Evolutionary conservation across 2,113 vertebrate genomes (phyloP).

Genomic region (Stigmatopora argus): DNA sequence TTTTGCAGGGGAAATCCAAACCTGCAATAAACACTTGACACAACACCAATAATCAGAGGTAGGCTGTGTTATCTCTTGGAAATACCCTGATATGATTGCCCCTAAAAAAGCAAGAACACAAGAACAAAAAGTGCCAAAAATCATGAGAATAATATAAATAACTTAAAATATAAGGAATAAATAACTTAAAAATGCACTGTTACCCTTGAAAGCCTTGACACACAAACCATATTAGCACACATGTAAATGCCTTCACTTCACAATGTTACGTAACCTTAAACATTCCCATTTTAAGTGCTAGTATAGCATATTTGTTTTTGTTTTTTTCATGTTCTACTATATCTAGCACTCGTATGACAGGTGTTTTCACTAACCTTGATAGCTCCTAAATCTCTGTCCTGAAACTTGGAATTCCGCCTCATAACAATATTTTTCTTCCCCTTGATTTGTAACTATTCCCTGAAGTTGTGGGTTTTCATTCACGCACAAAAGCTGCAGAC

Average conservation of each 20-base stretch:
- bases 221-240: constrained; percentile 6
- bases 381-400: background rate
- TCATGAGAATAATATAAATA: constrained; percentile 53
- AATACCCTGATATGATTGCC: constrained; percentile 58
- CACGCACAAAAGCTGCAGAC: background rate
- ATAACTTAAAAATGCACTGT: constrained; percentile 40
- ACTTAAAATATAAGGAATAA: constrained; percentile 60
- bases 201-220: constrained; percentile 23
- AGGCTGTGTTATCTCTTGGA: background rate
- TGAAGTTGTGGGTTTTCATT: background rate
- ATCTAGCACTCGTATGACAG: constrained; percentile 23
- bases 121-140: constrained; percentile 65
- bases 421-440: background rate
- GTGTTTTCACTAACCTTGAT: background rate
- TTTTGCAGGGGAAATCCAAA: constrained; percentile 36
- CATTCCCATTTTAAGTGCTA: constrained; percentile 50
- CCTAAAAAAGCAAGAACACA: constrained; percentile 26
- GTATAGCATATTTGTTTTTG: constrained; percentile 25
- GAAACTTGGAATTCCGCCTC: background rate
- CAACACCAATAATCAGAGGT: background rate
- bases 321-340: constrained; percentile 30
- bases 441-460: background rate
- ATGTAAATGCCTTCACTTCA: constrained; percentile 9
- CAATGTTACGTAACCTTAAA: constrained; percentile 4
- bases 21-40: background rate